Evolutionary conservation across 2,113 vertebrate genomes (phyloP).

Genomic region (Nothocercus nigrocapillus): DNA sequence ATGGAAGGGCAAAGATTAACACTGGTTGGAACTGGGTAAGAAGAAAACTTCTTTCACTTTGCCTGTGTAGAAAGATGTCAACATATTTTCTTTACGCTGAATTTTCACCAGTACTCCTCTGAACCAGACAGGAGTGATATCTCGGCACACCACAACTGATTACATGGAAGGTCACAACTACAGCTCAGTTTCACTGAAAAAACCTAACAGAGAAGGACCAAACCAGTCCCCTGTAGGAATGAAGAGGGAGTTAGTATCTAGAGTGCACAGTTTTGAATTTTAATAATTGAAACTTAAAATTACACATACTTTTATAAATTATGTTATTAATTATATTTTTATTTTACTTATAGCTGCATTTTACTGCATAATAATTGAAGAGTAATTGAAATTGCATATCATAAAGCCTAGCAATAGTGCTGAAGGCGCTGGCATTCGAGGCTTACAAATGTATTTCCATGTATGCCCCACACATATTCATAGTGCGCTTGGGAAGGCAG

Average conservation of each 20-base stretch:
- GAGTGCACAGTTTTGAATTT: neutral
- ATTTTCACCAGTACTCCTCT: neutral
- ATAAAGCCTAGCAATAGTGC: neutral
- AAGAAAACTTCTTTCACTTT: neutral
- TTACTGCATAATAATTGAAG: too few relatives aligned
- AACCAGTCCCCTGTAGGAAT: rapidly evolving
- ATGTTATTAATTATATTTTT: too few relatives aligned
- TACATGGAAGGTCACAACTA: neutral
- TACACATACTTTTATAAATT: too few relatives aligned
- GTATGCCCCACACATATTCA: neutral
- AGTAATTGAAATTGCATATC: too few relatives aligned
- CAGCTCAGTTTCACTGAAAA: neutral
- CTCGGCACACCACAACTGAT: neutral
- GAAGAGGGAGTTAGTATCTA: neutral
- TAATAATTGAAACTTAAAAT: neutral
- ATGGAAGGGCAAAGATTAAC: neutral
- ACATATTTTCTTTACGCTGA: neutral
- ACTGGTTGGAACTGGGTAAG: neutral
- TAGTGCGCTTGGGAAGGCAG: neutral
- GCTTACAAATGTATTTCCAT: neutral
- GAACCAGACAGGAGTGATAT: rapidly evolving
- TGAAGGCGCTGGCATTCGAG: neutral
- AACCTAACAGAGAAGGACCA: neutral
- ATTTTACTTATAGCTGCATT: too few relatives aligned
- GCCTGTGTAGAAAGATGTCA: neutral